Evolutionary conservation across 2,113 vertebrate species (phyloP).

Genomic region (Oreochromis aureus): DNA sequence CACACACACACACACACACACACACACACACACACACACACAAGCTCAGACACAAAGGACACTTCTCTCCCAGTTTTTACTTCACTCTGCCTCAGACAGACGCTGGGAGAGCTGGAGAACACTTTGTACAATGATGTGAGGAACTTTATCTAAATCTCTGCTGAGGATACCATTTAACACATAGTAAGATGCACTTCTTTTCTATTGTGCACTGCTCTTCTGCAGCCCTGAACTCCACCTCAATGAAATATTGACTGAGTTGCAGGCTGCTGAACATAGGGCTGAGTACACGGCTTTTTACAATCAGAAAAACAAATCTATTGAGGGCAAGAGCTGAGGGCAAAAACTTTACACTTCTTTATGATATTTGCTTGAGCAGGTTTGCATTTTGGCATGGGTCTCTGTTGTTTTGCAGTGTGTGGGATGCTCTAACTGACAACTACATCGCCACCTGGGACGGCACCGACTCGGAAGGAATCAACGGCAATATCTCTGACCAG

Average conservation of each 20-base stretch:
- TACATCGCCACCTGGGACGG: constrained; percentile 86
- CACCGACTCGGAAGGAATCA: constrained; percentile 77
- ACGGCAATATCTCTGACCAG: constrained; percentile 83
- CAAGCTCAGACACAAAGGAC: constrained; percentile 27
- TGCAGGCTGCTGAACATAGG: background rate
- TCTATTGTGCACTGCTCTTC: constrained; percentile 18
- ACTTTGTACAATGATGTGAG: constrained; percentile 51
- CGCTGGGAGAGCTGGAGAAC: background rate
- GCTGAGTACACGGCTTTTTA: background rate
- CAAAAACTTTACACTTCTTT: background rate
- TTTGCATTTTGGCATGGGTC: background rate
- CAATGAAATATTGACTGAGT: constrained; percentile 4
- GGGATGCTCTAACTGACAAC: constrained; percentile 93
- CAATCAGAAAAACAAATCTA: background rate
- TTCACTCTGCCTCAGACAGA: constrained; percentile 15
- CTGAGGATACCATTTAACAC: constrained; percentile 10
- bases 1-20: constrained; percentile 4
- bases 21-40: background rate
- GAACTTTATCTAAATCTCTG: constrained; percentile 22
- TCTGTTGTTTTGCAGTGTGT: constrained; percentile 76
- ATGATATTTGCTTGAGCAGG: background rate
- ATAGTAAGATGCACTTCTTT: constrained; percentile 20
- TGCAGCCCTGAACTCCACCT: background rate
- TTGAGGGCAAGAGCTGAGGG: background rate
- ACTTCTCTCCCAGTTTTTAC: constrained; percentile 10